Evolutionary conservation across 2,888 invertebrate species (phyloP).

Genomic region (Thumatha senex): DNA sequence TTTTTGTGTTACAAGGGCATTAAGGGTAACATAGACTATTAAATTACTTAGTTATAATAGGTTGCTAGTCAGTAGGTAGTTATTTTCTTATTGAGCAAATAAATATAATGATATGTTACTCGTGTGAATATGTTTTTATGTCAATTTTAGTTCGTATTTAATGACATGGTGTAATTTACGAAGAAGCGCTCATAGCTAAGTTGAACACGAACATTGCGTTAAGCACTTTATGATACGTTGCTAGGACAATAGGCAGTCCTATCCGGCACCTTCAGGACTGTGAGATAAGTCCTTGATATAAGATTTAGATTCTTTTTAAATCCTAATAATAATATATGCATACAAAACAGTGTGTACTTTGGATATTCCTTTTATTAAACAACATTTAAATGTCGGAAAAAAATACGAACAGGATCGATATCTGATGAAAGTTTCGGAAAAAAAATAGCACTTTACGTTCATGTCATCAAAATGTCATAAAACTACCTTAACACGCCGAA

Average conservation of each 20-base stretch:
- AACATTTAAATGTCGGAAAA: no score
- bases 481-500: not conserved
- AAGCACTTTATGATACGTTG: no score
- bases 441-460: not conserved
- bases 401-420: not conserved
- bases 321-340: no score
- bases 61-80: constrained; percentile 9
- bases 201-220: no score
- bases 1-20: constrained; percentile 22
- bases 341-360: no score
- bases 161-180: constrained; percentile 2
- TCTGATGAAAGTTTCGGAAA: not conserved
- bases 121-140: constrained; percentile 4
- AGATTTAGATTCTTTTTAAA: no score
- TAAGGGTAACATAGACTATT: constrained; percentile 10
- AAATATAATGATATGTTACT: constrained; percentile 13
- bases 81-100: constrained; percentile 21
- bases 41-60: constrained; percentile 18
- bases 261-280: no score
- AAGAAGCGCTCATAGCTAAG: no score
- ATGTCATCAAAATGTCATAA: not conserved
- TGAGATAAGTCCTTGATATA: no score
- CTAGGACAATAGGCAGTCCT: no score
- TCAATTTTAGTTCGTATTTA: not conserved
- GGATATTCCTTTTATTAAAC: no score